Evolutionary conservation across 2,888 invertebrate species (phyloP), one percentile per base, ranked within the genome.

Genomic region (Acanthacorydalis orientalis): DNA sequence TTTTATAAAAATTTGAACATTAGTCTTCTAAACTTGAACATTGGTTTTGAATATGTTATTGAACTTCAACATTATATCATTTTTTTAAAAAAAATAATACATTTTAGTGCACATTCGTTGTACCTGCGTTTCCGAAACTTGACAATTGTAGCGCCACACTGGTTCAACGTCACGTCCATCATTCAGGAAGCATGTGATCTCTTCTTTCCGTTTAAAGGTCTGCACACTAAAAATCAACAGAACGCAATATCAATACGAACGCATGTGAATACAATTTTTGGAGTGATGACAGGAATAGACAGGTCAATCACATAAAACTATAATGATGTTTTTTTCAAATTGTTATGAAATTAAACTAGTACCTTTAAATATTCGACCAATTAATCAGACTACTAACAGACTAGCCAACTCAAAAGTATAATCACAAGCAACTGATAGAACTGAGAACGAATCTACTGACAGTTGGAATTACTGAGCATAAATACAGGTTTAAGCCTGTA

Each of bases 121-220:
- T 68, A 77, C 57, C 59, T 77, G 34, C 72, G 71, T 1, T 84
- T 82, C 60, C 76, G 76, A 47, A 83, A 84, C 58, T 59, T 87
- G 14, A 80, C 79, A 0, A 59, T 87, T 42, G 70, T 87, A 2
- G 79, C 81, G 0, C 73, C 75, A 2, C 72, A 79, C 55, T 83
- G 83, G 0, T 47, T 74, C 9, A 64, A 66, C 0, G 67, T 68
- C 51, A 53, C 58, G 2, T 62, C 65, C 23, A 59, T 60, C 32
- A 55, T 60, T 0, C 65, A 63, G 35, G 41, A 55, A 0, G 53
- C 61, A 0, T 60, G 66, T 1, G 67, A 70, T 31, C 63, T 62
- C 0, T 72, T 80, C 57, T 63, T 74, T 15, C 72, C 76, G 0
- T 67, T 68, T 38, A 66, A 65, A 23, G 75, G 75, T 1, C 68